Evolutionary conservation across 2,113 vertebrate species (phyloP).

Genomic region (Uropsilus gracilis): DNA sequence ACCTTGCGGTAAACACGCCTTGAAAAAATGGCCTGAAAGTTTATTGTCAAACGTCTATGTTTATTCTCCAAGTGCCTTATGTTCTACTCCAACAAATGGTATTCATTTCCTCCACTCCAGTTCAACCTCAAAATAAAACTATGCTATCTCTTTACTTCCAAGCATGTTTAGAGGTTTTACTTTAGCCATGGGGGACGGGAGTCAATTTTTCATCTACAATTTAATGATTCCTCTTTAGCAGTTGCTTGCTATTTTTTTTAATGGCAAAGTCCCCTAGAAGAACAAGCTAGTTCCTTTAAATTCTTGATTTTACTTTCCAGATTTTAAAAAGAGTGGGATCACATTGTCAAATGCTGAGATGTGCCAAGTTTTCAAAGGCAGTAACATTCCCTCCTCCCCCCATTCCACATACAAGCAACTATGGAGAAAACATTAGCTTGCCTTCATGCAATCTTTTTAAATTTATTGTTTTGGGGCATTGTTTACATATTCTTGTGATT

Average conservation of each 20-base stretch:
- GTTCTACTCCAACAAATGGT: background rate
- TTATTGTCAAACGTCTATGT: background rate
- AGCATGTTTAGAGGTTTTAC: background rate
- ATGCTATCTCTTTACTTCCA: background rate
- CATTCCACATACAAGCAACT: background rate
- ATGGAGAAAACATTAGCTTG: background rate
- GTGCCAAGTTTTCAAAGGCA: background rate
- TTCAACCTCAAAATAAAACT: background rate
- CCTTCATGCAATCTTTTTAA: background rate
- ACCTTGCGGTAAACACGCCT: background rate
- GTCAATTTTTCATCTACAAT: slow-evolving; percentile 17
- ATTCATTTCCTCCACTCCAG: background rate
- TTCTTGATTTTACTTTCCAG: slow-evolving; percentile 31
- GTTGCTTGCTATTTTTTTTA: slow-evolving; percentile 23
- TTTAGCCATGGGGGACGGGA: background rate
- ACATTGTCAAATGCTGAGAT: slow-evolving; percentile 1
- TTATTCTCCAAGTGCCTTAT: background rate
- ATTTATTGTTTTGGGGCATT: background rate
- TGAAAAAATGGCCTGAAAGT: background rate
- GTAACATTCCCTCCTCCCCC: background rate
- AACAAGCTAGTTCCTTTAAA: slow-evolving; percentile 37
- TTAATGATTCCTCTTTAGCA: slow-evolving; percentile 32
- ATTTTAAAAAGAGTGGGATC: slow-evolving; percentile 23
- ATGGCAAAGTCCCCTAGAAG: slow-evolving; percentile 9
- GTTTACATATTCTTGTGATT: background rate